phyloP scores from a whole-genome alignment of 2,888 invertebrate genomes.

The Helleia helle region DNA sequence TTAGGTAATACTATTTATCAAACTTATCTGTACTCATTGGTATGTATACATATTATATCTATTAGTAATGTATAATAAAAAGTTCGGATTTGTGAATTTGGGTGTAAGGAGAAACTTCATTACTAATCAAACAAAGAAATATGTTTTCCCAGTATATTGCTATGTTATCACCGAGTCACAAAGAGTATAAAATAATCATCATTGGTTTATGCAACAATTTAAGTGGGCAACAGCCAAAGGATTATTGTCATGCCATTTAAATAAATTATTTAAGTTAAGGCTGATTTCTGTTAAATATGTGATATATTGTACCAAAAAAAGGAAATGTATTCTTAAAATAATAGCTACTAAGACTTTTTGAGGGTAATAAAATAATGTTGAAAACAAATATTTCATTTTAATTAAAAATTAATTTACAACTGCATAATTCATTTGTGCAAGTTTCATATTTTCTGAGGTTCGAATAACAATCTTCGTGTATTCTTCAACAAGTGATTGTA shows the following conservation, averaged over 20 bases:
- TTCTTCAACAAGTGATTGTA: conserved; percentile 75
- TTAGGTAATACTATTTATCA: too few species aligned
- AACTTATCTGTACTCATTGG: too few species aligned
- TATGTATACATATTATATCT: too few species aligned
- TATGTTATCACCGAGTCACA: too few species aligned
- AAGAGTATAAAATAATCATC: too few species aligned
- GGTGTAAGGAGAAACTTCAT: too few species aligned
- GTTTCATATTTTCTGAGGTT: conserved; percentile 78
- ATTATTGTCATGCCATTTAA: not conserved
- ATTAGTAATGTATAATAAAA: too few species aligned
- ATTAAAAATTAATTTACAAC: conserved; percentile 25
- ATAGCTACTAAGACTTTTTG: not conserved
- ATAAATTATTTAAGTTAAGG: not conserved
- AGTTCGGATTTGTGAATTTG: too few species aligned
- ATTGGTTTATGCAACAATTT: too few species aligned
- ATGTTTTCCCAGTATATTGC: too few species aligned
- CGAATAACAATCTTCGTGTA: conserved; percentile 78
- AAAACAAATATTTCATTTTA: conserved; percentile 6
- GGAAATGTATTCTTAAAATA: not conserved
- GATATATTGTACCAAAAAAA: not conserved
- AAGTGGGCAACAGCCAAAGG: too few species aligned
- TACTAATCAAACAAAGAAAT: too few species aligned
- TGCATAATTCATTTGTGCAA: conserved; percentile 32
- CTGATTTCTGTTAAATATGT: not conserved
- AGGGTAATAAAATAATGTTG: conserved; percentile 1